Evolutionary conservation across 2,113 vertebrate genomes (phyloP).

Genomic region (Xyrauchen texanus): DNA sequence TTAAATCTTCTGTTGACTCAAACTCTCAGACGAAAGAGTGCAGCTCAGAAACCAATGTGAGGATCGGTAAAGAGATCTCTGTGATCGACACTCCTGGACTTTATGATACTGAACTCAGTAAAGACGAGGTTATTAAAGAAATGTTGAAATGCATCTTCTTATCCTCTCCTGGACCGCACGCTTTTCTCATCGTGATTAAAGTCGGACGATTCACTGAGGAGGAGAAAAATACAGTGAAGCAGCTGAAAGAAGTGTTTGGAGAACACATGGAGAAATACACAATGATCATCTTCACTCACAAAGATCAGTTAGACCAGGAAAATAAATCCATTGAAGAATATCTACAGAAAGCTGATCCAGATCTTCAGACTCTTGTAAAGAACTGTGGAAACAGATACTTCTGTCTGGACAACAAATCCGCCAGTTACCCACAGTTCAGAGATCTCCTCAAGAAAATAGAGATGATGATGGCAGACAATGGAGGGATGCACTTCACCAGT

Average conservation of each 20-base stretch:
- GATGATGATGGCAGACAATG: too few relatives aligned
- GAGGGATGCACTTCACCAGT: too few relatives aligned
- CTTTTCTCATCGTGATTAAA: conserved; percentile 43
- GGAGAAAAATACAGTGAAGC: conserved; percentile 31
- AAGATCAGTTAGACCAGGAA: conserved; percentile 39
- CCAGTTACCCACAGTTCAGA: too few relatives aligned
- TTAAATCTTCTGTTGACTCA: neutral
- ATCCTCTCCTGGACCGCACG: conserved; percentile 44
- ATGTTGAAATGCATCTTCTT: neutral
- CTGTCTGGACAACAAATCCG: neutral
- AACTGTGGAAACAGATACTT: neutral
- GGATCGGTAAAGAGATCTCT: conserved; percentile 11
- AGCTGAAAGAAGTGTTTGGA: conserved; percentile 48
- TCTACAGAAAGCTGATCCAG: neutral
- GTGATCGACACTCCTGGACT: conserved; percentile 29
- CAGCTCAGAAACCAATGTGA: neutral
- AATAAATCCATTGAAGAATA: neutral
- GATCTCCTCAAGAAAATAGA: too few relatives aligned
- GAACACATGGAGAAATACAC: conserved; percentile 24
- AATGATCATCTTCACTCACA: conserved; percentile 48
- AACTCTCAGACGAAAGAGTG: conserved; percentile 17
- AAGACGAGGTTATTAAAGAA: neutral
- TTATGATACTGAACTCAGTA: neutral
- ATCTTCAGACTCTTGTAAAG: neutral
- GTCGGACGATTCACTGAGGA: conserved; percentile 39